Base-by-base conservation (phyloP, 2,888 invertebrate genomes). In the Mesorhabditis belari region DNA sequence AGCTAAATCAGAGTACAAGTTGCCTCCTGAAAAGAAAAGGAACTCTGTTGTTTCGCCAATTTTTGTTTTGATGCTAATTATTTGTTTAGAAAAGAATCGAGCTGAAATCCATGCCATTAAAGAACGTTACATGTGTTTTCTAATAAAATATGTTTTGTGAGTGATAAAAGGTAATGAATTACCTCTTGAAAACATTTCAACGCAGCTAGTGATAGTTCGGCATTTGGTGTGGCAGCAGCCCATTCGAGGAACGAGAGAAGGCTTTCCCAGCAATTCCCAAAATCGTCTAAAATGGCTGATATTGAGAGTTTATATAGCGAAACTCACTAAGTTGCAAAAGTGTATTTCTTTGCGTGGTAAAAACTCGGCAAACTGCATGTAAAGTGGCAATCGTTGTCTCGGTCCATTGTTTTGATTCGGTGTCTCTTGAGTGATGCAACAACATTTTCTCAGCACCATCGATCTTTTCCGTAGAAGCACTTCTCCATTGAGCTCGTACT, bases 351-450 rank as follows among this genome's bases (percentile, higher is more conserved):
- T 80, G 79, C 1, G 77, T 72, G 49, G 73, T 77, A 65, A 77
- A 77, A 53, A 80, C 77, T 60, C 74, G 77, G 29, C 75, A 76
- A 4, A 75, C 71, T 2, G 76, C 78, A 5, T 83, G 82, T 57
- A 85, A 76, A 1, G 84, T 82, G 55, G 70, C 63, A 70, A 77
- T 79, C 23, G 75, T 71, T 5, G 78, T 78, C 55, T 78, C 78
- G 6, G 74, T 75, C 77, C 77, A 77, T 62, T 74, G 75, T 53
- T 75, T 74, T 49, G 44, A 9, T 35, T 95, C 95, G 0, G 98
- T 98, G 82, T 98, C 96, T 62, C 98, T 86, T 0, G 95, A 92
- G 83, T 98, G 98, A 83, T 98, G 98, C 76, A 98, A 95, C 4
- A 93, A 57, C 61, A 75, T 62, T 89, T 91, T 52, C 91, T 91